Base-by-base conservation (phyloP, 2,113 vertebrate genomes). In the Leptobrachium ailaonicum region DNA sequence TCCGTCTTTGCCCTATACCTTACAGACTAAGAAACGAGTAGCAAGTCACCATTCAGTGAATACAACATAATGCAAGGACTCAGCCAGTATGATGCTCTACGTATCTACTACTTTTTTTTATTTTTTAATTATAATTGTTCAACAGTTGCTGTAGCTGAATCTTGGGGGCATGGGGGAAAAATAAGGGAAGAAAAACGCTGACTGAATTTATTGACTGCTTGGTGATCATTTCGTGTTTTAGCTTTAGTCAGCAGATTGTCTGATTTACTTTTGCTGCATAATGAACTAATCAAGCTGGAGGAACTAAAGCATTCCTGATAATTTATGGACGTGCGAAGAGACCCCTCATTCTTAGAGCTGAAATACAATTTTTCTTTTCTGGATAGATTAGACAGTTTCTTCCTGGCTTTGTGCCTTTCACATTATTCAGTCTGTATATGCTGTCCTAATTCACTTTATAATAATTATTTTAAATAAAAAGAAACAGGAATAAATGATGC, bases 231-330 rank as follows among this genome's bases (percentile, higher is more conserved):
- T 8, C 66, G 41, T 67, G 66, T 12, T 47, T 80, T 32, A 53
- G 63, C 74, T 20, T 76, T n/a, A 73, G 62, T 80, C 78, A 80
- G 71, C 78, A 73, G 42, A 73, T 66, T 11, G 43, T 56, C n/a
- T 41, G 47, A 80, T 73, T 73, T 42, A 54, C 50, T 9, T 53
- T 66, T 72, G 40, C 20, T 67, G 71, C 71, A 73, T 67, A 60
- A 73, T 73, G 50, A 80, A 45, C 41, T 56, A 66, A 80, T 79
- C 69, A 53, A 32, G 60, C 9, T n/a, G 44, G 6, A 64, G 56
- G 32, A 79, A 71, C 42, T 56, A 41, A 72, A 62, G 40, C 40
- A 11, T 56, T 73, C 41, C 60, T 63, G 71, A 66, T 54, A 72
- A 79, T 79, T 79, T 66, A 79, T 79, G 69, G 64, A 14, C 47